Evolutionary conservation across 2,888 invertebrate genomes (phyloP).

Genomic region (Eristalis tenax): DNA sequence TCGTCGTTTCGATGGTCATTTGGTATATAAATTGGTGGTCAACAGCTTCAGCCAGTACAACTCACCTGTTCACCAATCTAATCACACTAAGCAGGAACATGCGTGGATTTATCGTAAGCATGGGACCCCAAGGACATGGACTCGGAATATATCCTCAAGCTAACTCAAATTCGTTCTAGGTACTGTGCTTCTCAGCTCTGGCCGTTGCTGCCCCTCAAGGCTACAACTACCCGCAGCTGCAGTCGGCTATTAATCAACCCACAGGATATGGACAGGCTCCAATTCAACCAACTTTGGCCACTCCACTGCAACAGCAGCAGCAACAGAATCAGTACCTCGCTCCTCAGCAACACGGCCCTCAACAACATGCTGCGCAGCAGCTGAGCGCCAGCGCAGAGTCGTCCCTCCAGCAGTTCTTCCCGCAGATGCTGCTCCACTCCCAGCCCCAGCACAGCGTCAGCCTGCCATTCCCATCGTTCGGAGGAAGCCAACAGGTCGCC

Average conservation of each 20-base stretch:
- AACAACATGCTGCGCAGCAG: slow-evolving; percentile 13
- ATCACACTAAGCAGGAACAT: slow-evolving; percentile 75
- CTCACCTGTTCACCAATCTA: slow-evolving; percentile 74
- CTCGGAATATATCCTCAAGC: slow-evolving; percentile 1
- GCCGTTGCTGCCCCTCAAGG: slow-evolving; percentile 79
- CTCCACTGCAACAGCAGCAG: slow-evolving; percentile 33
- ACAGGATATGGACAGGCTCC: slow-evolving; percentile 18
- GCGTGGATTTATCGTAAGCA: slow-evolving; percentile 80
- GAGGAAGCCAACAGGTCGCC: slow-evolving; percentile 8
- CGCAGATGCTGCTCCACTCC: slow-evolving; percentile 15
- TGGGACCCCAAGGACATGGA: neutral
- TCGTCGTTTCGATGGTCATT: slow-evolving; percentile 34
- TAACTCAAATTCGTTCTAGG: slow-evolving; percentile 70
- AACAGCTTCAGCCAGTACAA: slow-evolving; percentile 56
- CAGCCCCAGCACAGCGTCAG: slow-evolving; percentile 38
- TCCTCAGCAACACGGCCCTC: slow-evolving; percentile 68
- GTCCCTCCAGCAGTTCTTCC: slow-evolving; percentile 28
- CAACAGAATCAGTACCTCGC: slow-evolving; percentile 39
- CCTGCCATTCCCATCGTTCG: slow-evolving; percentile 72
- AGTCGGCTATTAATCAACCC: slow-evolving; percentile 12
- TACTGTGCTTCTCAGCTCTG: slow-evolving; percentile 78
- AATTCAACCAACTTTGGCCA: slow-evolving; percentile 20
- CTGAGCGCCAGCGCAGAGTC: slow-evolving; percentile 8
- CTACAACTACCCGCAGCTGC: slow-evolving; percentile 77
- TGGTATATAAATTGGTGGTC: slow-evolving; percentile 65